phyloP scores from a whole-genome alignment of 2,888 invertebrate species.

The Caenorhabditis zanzibari region DNA sequence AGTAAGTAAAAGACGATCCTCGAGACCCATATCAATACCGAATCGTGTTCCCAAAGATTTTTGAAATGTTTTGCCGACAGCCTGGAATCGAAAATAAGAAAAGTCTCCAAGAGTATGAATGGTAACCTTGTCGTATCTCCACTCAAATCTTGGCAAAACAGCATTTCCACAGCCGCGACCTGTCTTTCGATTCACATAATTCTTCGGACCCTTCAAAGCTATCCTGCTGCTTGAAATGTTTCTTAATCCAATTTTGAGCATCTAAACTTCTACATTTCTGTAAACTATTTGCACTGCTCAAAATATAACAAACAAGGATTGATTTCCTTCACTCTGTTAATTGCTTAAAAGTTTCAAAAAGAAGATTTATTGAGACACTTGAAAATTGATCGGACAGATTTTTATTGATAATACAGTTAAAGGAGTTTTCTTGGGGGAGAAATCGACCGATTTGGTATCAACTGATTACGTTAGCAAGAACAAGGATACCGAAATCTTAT shows the following conservation, averaged over 20 bases:
- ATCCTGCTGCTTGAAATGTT: slow-evolving; percentile 18
- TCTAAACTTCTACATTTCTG: slow-evolving; percentile 17
- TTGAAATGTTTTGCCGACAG: slow-evolving; percentile 67
- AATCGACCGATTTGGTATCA: no score
- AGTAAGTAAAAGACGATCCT: slow-evolving; percentile 61
- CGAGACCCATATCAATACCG: slow-evolving; percentile 69
- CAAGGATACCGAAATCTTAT: no score
- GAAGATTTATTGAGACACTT: no score
- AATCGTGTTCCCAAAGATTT: slow-evolving; percentile 55
- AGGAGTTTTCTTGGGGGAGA: no score
- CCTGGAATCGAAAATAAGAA: slow-evolving; percentile 18
- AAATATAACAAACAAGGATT: neutral
- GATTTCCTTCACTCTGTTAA: neutral
- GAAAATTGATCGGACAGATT: neutral
- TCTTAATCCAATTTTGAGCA: slow-evolving; percentile 32
- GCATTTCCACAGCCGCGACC: slow-evolving; percentile 65
- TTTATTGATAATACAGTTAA: neutral
- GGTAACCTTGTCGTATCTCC: slow-evolving; percentile 58
- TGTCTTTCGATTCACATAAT: slow-evolving; percentile 61
- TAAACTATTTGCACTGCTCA: neutral
- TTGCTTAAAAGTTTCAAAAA: no score
- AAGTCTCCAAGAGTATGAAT: neutral
- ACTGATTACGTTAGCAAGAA: no score
- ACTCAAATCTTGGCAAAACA: slow-evolving; percentile 56
- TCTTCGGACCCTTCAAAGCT: slow-evolving; percentile 41